Conservation (phyloP, 2,797 vertebrate genomes). For the Microctenopoma stevenorrisi region DNA sequence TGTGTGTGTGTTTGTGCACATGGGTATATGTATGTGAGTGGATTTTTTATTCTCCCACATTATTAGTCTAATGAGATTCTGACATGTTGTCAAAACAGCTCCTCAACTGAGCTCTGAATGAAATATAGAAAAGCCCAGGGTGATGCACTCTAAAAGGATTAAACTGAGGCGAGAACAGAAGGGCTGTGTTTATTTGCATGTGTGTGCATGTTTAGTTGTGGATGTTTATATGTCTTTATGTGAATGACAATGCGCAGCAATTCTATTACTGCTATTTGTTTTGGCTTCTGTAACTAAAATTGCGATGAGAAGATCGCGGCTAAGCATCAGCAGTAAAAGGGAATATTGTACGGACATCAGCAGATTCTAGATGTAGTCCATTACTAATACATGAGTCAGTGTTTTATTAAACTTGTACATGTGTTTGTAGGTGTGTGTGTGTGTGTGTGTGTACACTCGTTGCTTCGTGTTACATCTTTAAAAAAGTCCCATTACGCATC, state of each 20-base stretch:
- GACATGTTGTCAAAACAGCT: conserved; percentile 80
- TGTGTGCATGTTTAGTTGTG: conserved; percentile 26
- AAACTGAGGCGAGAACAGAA: conserved; percentile 58
- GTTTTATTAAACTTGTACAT: conserved; percentile 55
- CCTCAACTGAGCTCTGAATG: conserved; percentile 74
- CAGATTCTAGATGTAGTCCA: conserved; percentile 66
- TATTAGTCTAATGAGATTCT: conserved; percentile 76
- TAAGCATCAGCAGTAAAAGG: conserved; percentile 60
- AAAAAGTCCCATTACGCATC: conserved; percentile 43
- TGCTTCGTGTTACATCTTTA: conserved; percentile 38
- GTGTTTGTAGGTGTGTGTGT: conserved; percentile 1
- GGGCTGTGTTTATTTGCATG: conserved; percentile 37
- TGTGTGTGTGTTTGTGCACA: background rate
- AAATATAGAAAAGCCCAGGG: conserved; percentile 69
- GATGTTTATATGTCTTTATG: conserved; percentile 41
- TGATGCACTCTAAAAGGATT: conserved; percentile 71
- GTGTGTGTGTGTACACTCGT: conserved; percentile 13
- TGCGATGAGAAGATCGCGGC: conserved; percentile 57
- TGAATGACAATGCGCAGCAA: conserved; percentile 21
- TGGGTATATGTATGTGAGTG: conserved; percentile 11
- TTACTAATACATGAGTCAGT: conserved; percentile 72
- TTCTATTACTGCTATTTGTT: conserved; percentile 42
- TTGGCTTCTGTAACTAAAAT: conserved; percentile 54
- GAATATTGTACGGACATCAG: conserved; percentile 71
- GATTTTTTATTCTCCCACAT: conserved; percentile 60